Percentiles rank a stretch among this genome's conserved stretches.
phyloP scores from a whole-genome alignment of 2,888 invertebrate genomes.

The Sinopyrophorus schimmeli region DNA sequence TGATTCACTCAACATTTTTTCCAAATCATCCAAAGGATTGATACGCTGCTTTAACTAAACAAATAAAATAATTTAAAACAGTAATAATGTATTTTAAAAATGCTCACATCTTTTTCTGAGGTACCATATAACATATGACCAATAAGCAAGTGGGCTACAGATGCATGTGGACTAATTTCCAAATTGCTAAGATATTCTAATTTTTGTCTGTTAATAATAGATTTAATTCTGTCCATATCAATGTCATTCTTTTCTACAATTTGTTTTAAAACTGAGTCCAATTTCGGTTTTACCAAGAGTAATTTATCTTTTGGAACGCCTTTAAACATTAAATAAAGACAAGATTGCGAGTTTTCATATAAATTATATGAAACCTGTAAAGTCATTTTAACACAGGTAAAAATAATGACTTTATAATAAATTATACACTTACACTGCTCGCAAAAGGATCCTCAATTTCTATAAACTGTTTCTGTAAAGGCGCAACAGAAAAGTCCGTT shows the following conservation, averaged over 20 bases:
- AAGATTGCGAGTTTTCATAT: slow-evolving; percentile 72
- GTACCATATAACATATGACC: slow-evolving; percentile 84
- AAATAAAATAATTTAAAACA: neutral
- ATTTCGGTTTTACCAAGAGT: slow-evolving; percentile 61
- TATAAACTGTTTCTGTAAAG: slow-evolving; percentile 80
- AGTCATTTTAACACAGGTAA: neutral
- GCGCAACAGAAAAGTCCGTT: slow-evolving; percentile 84
- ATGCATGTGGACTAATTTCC: slow-evolving; percentile 77
- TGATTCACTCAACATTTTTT: slow-evolving; percentile 64
- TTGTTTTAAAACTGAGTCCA: slow-evolving; percentile 57
- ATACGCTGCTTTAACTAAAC: slow-evolving; percentile 68
- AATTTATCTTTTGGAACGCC: slow-evolving; percentile 75
- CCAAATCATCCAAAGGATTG: slow-evolving; percentile 67
- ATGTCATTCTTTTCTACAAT: slow-evolving; percentile 60
- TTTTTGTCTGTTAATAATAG: slow-evolving; percentile 72
- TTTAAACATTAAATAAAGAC: slow-evolving; percentile 71
- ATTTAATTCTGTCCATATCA: slow-evolving; percentile 75
- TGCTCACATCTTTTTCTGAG: slow-evolving; percentile 71
- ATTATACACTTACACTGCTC: slow-evolving; percentile 65
- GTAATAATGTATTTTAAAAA: neutral
- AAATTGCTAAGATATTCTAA: slow-evolving; percentile 70
- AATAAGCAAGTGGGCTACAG: slow-evolving; percentile 76
- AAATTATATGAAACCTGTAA: slow-evolving; percentile 69
- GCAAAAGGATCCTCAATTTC: slow-evolving; percentile 81
- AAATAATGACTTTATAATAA: neutral